Conservation (phyloP, 2,797 vertebrate genomes). For the Chaunax sp. region DNA sequence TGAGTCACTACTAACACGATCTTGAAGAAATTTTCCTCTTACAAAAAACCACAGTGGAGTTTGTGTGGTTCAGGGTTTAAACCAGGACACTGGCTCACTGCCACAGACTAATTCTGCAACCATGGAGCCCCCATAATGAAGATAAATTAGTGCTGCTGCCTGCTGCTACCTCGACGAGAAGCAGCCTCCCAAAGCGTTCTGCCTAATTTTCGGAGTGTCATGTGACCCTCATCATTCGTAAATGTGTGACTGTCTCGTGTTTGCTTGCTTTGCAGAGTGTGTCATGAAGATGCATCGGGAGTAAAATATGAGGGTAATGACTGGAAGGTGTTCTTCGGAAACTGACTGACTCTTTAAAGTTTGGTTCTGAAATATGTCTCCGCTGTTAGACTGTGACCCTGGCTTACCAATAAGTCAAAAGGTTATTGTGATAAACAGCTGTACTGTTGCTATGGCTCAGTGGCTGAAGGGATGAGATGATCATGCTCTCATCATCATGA, state of each 20-base stretch:
- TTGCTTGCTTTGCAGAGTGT: background rate
- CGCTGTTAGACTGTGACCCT: background rate
- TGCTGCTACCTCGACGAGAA: conserved; percentile 20
- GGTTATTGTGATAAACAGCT: background rate
- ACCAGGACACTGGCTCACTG: conserved; percentile 64
- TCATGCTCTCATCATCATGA: too few relatives aligned
- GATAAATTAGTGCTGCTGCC: conserved; percentile 43
- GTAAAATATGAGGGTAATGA: conserved; percentile 3
- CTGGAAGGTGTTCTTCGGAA: background rate
- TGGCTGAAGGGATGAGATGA: too few relatives aligned
- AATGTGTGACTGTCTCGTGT: conserved; percentile 8
- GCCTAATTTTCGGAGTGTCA: conserved; percentile 21
- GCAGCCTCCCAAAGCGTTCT: conserved; percentile 20
- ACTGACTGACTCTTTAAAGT: too few relatives aligned
- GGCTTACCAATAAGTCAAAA: background rate
- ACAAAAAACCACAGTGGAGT: conserved; percentile 40
- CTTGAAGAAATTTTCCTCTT: conserved; percentile 58
- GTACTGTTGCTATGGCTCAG: too few relatives aligned
- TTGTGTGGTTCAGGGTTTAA: conserved; percentile 55
- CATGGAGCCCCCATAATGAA: conserved; percentile 61
- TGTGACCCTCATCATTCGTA: conserved; percentile 47
- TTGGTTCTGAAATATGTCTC: conserved; percentile 1
- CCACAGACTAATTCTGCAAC: conserved; percentile 48
- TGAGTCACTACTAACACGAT: conserved; percentile 64
- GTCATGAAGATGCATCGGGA: background rate